phyloP scores from a whole-genome alignment of 92 coral and sea anemone genomes.

The Porites cylindrica region DNA sequence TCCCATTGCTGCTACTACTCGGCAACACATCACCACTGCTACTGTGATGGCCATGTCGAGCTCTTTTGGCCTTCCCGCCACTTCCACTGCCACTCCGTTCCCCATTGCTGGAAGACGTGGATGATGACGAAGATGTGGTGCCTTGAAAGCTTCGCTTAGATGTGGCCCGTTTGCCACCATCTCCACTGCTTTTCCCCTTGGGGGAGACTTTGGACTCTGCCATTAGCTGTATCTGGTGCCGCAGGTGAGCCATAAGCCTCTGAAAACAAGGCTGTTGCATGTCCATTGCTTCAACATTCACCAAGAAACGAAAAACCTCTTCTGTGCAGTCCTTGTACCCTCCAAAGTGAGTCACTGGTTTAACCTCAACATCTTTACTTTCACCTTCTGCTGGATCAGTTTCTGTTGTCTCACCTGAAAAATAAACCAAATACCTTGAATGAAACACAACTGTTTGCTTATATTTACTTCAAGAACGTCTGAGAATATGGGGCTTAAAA shows the following conservation, averaged over 20 bases:
- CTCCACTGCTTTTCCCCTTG: constrained; percentile 15
- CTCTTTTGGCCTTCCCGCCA: constrained; percentile 42
- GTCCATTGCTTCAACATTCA: constrained; percentile 75
- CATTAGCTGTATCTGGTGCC: constrained; percentile 61
- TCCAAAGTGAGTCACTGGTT: constrained; percentile 53
- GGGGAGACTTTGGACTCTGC: constrained; percentile 26
- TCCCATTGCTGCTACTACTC: constrained; percentile 44
- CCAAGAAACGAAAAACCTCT: constrained; percentile 74
- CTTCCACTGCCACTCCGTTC: constrained; percentile 40
- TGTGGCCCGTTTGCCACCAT: constrained; percentile 20
- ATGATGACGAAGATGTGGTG: constrained; percentile 41
- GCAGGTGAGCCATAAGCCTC: constrained; percentile 74
- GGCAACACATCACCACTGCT: constrained; percentile 3
- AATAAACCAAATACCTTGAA: background rate
- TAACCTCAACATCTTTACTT: background rate
- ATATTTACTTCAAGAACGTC: too few relatives aligned
- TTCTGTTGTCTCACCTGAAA: constrained; percentile 18
- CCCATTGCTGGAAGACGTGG: constrained; percentile 39
- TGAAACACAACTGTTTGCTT: too few relatives aligned
- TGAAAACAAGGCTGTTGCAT: constrained; percentile 80
- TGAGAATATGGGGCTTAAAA: too few relatives aligned
- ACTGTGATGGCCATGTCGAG: constrained; percentile 42
- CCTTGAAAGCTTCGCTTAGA: constrained; percentile 43
- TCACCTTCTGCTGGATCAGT: background rate
- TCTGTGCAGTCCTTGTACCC: constrained; percentile 81